Conservation (phyloP, 2,888 invertebrate genomes). For the Lissonota sp. region DNA sequence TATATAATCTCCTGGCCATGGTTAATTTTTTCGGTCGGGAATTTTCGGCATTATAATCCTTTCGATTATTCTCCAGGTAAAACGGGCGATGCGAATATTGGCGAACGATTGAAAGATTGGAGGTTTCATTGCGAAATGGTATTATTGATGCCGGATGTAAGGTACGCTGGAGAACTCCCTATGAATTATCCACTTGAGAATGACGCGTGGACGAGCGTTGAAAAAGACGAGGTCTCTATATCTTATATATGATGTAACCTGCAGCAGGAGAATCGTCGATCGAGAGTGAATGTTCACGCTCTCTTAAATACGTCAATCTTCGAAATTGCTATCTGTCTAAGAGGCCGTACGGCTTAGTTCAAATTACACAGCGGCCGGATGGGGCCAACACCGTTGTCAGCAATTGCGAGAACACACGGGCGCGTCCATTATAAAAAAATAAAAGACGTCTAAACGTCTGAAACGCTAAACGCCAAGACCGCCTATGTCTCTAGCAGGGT, state of each 20-base stretch:
- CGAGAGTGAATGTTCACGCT: constrained; percentile 59
- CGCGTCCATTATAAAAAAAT: constrained; percentile 41
- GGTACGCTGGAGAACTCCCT: constrained; percentile 17
- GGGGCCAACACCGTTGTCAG: constrained; percentile 37
- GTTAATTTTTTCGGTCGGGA: background rate
- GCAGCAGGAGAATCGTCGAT: background rate
- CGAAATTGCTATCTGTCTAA: constrained; percentile 61
- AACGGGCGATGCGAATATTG: background rate
- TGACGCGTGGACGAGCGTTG: background rate
- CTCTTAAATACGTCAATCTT: constrained; percentile 67
- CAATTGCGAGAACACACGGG: constrained; percentile 31
- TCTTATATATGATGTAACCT: too few species aligned
- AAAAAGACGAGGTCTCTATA: constrained; percentile 1
- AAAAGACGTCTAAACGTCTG: constrained; percentile 69
- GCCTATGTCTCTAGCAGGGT: constrained; percentile 69
- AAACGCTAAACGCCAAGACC: constrained; percentile 71
- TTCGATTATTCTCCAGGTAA: background rate
- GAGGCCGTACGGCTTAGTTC: constrained; percentile 49
- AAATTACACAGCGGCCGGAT: constrained; percentile 61
- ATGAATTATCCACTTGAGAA: constrained; percentile 36
- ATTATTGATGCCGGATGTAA: constrained; percentile 31
- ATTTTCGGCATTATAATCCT: background rate
- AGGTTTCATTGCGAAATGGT: constrained; percentile 20
- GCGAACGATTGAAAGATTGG: constrained; percentile 23
- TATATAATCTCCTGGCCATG: background rate